These are phyloP conservation scores for Hyppa rectilinea DNA, from an alignment of 2,888 invertebrate species.

Conservation along the genomic window DNA sequence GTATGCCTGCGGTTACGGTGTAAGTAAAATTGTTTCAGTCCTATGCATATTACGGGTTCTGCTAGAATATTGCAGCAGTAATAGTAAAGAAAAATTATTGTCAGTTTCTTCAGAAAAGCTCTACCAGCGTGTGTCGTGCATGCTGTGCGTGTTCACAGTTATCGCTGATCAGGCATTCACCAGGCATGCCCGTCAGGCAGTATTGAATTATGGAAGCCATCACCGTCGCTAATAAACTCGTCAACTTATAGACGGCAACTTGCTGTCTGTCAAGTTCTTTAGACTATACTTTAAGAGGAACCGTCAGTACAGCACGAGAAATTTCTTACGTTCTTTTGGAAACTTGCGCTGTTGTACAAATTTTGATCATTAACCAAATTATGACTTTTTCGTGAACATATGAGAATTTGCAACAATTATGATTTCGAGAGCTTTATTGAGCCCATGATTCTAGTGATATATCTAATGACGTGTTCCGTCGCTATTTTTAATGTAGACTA, in stretches of 20 bases:
- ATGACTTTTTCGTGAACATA: no score
- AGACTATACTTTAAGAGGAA: background rate
- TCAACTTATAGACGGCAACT: constrained; percentile 27
- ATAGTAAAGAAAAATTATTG: background rate
- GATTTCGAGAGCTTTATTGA: no score
- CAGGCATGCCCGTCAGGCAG: constrained; percentile 17
- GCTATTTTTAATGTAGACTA: no score
- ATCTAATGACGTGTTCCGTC: no score
- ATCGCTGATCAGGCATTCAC: constrained; percentile 37
- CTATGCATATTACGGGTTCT: no score
- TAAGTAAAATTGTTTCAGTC: background rate
- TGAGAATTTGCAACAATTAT: no score
- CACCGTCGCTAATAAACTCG: constrained; percentile 47
- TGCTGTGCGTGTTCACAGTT: constrained; percentile 8
- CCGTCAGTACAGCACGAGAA: no score
- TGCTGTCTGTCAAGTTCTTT: background rate
- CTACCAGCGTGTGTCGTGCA: background rate
- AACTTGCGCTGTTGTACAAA: background rate
- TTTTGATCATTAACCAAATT: no score
- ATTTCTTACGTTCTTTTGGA: background rate
- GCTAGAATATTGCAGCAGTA: background rate
- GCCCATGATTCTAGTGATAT: no score
- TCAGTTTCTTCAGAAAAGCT: no score
- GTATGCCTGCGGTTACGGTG: background rate
- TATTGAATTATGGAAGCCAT: constrained; percentile 53